Conservation (phyloP, 1,140 invertebrate species). For the Phocides pigmalion region DNA sequence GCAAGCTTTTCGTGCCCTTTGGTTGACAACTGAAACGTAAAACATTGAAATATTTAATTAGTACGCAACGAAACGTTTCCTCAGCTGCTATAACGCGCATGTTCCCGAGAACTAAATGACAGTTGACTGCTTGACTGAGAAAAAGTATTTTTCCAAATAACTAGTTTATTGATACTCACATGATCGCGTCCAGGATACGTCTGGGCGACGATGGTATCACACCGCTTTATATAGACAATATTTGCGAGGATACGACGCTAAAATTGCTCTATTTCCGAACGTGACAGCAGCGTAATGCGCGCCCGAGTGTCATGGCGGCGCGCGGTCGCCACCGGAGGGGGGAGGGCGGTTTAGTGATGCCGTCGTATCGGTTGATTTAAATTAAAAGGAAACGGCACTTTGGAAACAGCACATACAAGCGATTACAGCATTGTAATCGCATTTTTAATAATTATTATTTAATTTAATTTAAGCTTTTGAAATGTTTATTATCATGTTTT, state of each 20-base stretch:
- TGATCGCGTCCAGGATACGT: not conserved
- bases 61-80: too few species aligned
- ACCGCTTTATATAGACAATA: not conserved
- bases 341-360: not conserved
- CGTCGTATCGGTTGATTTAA: not conserved
- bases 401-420: not conserved
- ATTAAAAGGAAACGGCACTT: not conserved
- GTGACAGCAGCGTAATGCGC: slow-evolving; percentile 1
- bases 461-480: too few species aligned
- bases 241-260: not conserved
- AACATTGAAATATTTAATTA: not conserved
- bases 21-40: slow-evolving; percentile 8
- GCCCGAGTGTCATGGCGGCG: slow-evolving; percentile 11
- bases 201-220: not conserved
- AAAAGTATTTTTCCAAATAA: not conserved
- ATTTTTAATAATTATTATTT: too few species aligned
- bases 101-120: too few species aligned
- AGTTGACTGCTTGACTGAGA: too few species aligned
- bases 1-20: not conserved
- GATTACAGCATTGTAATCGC: too few species aligned
- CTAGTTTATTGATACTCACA: slow-evolving; percentile 5
- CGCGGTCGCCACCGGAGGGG: slow-evolving; percentile 3
- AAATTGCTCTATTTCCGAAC: slow-evolving; percentile 14
- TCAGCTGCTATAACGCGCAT: too few species aligned
- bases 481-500: too few species aligned